These are phyloP conservation scores for Araneus ventricosus DNA, from an alignment of 1,140 invertebrate species.

Conservation along the genomic window DNA sequence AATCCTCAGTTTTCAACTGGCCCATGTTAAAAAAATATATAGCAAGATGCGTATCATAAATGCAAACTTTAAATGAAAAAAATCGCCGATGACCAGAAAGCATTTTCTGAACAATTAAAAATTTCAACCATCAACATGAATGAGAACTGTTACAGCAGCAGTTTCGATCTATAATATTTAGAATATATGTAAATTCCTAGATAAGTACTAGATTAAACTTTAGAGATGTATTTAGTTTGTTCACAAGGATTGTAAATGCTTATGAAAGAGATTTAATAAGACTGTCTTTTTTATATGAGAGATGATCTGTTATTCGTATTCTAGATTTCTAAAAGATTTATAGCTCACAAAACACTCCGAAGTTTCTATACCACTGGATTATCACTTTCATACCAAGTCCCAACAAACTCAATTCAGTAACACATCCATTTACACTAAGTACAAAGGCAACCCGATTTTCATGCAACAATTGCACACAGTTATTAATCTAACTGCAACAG, in stretches of 20 bases:
- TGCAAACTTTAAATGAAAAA: too few species aligned
- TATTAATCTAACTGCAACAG: background rate
- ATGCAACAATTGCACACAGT: background rate
- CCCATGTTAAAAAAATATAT: too few species aligned
- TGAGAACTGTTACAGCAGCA: conserved; percentile 33
- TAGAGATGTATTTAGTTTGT: conserved; percentile 64
- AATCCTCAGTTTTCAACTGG: too few species aligned
- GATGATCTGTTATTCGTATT: conserved; percentile 53
- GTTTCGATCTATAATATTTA: conserved; percentile 64
- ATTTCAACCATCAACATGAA: background rate
- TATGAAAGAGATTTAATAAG: conserved; percentile 70
- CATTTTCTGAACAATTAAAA: too few species aligned
- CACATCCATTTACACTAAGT: background rate
- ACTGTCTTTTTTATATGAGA: conserved; percentile 9
- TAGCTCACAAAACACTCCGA: conserved; percentile 52
- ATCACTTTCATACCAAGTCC: conserved; percentile 13
- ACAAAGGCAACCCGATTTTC: background rate
- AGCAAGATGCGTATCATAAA: too few species aligned
- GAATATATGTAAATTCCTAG: conserved; percentile 67
- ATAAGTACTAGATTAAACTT: conserved; percentile 64
- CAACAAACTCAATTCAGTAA: background rate
- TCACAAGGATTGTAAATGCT: conserved; percentile 69
- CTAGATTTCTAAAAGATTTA: conserved; percentile 55
- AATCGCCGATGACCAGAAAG: too few species aligned
- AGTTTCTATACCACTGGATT: conserved; percentile 10